Conservation (phyloP, 2,113 vertebrate genomes). For the Anser brachyrhynchus region DNA sequence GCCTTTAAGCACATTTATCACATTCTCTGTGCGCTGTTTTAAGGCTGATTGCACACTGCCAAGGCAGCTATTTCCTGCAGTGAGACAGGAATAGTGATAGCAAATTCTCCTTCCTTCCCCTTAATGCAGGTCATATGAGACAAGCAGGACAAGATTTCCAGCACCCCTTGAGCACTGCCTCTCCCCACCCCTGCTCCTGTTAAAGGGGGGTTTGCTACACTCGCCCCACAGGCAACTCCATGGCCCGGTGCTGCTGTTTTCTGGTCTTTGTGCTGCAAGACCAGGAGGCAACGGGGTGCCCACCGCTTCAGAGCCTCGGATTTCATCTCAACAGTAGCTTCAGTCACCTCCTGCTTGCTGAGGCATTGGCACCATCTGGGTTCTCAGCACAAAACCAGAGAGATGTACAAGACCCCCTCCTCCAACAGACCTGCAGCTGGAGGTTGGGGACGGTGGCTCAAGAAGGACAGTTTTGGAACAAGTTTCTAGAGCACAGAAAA, state of each 20-base stretch:
- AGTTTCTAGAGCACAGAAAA: background rate
- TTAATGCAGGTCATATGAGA: background rate
- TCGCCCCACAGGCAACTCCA: no score
- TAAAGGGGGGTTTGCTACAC: background rate
- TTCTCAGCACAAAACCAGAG: background rate
- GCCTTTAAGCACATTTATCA: background rate
- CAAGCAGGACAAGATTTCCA: background rate
- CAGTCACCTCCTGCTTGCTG: background rate
- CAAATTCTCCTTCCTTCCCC: background rate
- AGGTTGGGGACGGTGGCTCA: background rate
- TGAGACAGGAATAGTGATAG: conserved; percentile 12
- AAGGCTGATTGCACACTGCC: conserved; percentile 18
- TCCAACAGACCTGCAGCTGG: background rate
- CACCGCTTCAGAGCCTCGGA: background rate
- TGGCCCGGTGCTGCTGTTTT: background rate
- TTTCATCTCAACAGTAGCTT: background rate
- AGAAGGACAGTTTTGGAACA: background rate
- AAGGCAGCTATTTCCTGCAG: conserved; percentile 9
- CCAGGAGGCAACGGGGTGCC: background rate
- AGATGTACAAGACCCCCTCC: background rate
- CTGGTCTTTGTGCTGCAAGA: background rate
- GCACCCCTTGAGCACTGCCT: background rate
- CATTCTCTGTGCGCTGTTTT: background rate
- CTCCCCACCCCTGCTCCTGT: background rate
- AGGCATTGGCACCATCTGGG: background rate